Base-by-base conservation (phyloP, 2,888 invertebrate genomes). In the Lapara coniferarum region DNA sequence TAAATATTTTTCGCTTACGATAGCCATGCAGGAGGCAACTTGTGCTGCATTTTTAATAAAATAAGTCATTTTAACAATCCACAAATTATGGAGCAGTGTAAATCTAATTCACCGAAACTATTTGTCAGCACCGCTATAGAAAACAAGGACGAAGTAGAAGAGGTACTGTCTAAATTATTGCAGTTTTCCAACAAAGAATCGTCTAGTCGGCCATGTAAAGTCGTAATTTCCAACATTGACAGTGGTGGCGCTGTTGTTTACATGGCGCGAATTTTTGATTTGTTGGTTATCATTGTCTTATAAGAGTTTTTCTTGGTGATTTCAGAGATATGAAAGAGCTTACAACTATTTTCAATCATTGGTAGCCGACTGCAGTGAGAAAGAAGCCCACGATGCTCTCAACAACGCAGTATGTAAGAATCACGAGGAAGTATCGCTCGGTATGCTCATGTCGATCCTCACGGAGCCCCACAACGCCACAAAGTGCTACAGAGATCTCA, bases 401-500 rank as follows among this genome's bases (percentile, higher is more conserved):
- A 98, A 97, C 85, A 97, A 97, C 88, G 96, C 98, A 73, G 97
- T 98, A 75, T 96, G 97, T 85, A 98, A 98, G 89, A 97, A 97
- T 82, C 98, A 98, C 93, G 99, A 99, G 89, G 99, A 99, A 83
- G 97, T 98, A 72, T 98, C 97, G 69, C 92, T 98, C 76, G 99
- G 99, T 68, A 95, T 99, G 86, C 93, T 99, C 71, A 97, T 97
- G 89, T 96, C 96, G 71, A 98, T 99, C 81, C 95, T 99, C 74
- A 96, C 97, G 30, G 98, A 99, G 86, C 96, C 97, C 70, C 95
- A 95, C 74, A 96, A 96, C 88, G 97, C 98, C 56, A 94, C 96
- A 30, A 97, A 97, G 95, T 97, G 97, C 91, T 99, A 98, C 89
- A 95, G 98, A 86, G 99, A 99, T 91, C 95, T 99, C 78, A 98